Base-by-base conservation (phyloP, 2,797 vertebrate species). In the Melanogrammus aeglefinus region DNA sequence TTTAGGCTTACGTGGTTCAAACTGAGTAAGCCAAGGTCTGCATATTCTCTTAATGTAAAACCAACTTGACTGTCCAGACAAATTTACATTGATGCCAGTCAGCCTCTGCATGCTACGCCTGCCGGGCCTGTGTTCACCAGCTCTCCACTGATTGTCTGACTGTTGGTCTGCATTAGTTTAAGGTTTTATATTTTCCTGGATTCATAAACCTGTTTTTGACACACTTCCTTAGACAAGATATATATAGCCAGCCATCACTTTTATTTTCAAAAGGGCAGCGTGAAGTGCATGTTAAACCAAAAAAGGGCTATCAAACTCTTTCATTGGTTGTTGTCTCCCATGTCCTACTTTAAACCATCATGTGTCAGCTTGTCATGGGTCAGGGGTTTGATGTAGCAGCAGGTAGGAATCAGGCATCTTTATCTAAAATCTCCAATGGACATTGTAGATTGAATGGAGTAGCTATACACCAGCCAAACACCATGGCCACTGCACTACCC, bases 41-140 rank as follows among this genome's bases (percentile, higher is more conserved):
- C 77, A 81, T 84, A 83, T 86, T 69, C n/a, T 75, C 73, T 84
- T 80, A 82, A 79, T 72, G 24, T 78, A 77, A 76, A 77, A 36
- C 63, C 14, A 14, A 38, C 72, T 71, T 79, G 73, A 86, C 74
- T 80, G 76, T 85, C 69, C 76, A 78, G 82, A 85, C 77, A 82
- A 83, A 82, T 79, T 13, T n/a, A 21, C 18, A 16, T 66, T 38
- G 21, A 71, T 63, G 35, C 4, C 31, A 74, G 82, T 90, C 86
- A 84, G 79, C 85, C 78, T 70, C 83, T 85, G 72, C 75, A 51
- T 81, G 81, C 84, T 78, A 81, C 44, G n/a, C 75, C 78, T 39
- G 57, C 74, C 63, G 76, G 75, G 38, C 74, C 27, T 18, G 57
- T 39, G 44, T 57, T 77, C 69, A 24, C 73, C 16, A 78, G 75